These are phyloP conservation scores for Chloroclystis v-ata DNA, from an alignment of 2,888 invertebrate genomes.

Conservation along the genomic window DNA sequence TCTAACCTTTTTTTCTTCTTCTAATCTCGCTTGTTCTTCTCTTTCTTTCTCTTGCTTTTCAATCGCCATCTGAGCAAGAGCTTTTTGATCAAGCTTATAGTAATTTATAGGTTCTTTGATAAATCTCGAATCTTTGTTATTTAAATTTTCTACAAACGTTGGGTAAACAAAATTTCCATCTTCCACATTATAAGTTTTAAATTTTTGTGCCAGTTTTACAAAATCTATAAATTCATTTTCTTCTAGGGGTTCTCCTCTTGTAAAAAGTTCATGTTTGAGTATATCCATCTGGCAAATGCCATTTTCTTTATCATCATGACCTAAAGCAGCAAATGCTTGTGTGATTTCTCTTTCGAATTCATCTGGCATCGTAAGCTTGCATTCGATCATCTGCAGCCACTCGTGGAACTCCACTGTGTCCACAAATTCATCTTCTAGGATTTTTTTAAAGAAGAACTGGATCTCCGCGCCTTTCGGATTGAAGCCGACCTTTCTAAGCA, in stretches of 20 bases:
- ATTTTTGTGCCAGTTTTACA: slow-evolving; percentile 51
- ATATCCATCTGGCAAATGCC: slow-evolving; percentile 52
- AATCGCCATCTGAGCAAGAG: slow-evolving; percentile 61
- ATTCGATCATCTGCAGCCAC: slow-evolving; percentile 67
- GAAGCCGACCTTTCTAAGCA: slow-evolving; percentile 65
- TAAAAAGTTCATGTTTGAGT: slow-evolving; percentile 52
- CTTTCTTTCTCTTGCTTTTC: slow-evolving; percentile 59
- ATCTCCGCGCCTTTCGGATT: slow-evolving; percentile 64
- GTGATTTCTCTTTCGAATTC: slow-evolving; percentile 58
- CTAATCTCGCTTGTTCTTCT: slow-evolving; percentile 53
- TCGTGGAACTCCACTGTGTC: slow-evolving; percentile 66
- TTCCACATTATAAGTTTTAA: slow-evolving; percentile 53
- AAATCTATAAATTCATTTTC: slow-evolving; percentile 65
- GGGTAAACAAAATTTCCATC: slow-evolving; percentile 50
- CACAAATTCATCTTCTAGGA: slow-evolving; percentile 64
- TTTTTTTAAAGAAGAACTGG: slow-evolving; percentile 43
- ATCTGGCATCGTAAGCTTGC: slow-evolving; percentile 58
- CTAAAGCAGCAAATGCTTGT: slow-evolving; percentile 55
- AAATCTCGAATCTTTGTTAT: slow-evolving; percentile 54
- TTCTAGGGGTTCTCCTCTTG: slow-evolving; percentile 63
- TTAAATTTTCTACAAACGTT: slow-evolving; percentile 68
- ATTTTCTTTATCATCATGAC: slow-evolving; percentile 60
- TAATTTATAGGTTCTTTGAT: slow-evolving; percentile 64
- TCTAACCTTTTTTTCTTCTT: slow-evolving; percentile 50
- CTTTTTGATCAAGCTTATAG: slow-evolving; percentile 69